Evolutionary conservation across 2,113 vertebrate species (phyloP), one percentile per base, ranked within the genome.

Genomic region (Gallinago undulata): DNA sequence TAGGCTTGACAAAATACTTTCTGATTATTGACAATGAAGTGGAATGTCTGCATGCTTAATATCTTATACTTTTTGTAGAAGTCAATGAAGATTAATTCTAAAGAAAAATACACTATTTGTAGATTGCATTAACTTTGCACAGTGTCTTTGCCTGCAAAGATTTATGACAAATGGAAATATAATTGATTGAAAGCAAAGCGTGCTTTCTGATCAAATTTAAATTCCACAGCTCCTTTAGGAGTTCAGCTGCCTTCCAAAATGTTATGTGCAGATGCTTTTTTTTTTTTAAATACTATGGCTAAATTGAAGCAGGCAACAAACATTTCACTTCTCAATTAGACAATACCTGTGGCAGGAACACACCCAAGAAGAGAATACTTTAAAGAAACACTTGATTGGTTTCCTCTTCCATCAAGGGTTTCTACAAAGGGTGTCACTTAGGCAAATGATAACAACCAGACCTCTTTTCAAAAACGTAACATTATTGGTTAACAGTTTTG

Each of bases 161-260:
- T 53, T 85, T 84, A 73, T 82, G 39, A 88, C 67, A 93, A 94
- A 96, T 93, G 70, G 84, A 78, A 84, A 76, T 73, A 41, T 53
- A 94, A 87, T 67, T 55, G 79, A 73, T 18, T 88, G 73, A 86
- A 78, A 84, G 75, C 8, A 70, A 94, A 88, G 41, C 8, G 74
- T 47, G 37, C 41, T 87, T 76, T 88, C 60, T 57, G n/a, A 43
- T 84, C 0, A 4, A 63, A 72, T 89, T 93, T 81, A 89, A 80
- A 78, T 68, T 84, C 76, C 60, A 87, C 25, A 68, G 60, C 9
- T 87, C 17, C 16, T 3, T 9, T 30, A 90, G 73, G 33, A 69
- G 6, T 43, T 74, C 11, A 33, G 60, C 55, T 86, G 28, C 37
- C 73, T 57, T 92, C 28, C 27, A 79, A 69, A 56, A 22, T 2